phyloP scores from a whole-genome alignment of 2,113 vertebrate genomes.

The Pygoscelis antarcticus region DNA sequence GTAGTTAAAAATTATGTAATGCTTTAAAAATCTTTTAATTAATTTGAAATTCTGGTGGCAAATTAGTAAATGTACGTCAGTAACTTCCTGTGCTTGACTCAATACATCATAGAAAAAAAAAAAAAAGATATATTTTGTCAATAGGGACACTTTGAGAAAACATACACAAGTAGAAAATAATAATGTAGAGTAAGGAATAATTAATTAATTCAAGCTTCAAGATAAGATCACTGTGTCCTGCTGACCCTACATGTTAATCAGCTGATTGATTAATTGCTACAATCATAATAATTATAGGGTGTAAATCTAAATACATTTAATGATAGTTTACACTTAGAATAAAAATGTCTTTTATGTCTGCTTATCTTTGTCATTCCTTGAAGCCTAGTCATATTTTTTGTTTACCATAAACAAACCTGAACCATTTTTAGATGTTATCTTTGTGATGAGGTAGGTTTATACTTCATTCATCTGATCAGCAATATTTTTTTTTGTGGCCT shows the following conservation, averaged over 20 bases:
- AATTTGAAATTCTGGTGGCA: conserved; percentile 70
- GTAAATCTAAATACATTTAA: conserved; percentile 78
- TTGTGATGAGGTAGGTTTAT: conserved; percentile 51
- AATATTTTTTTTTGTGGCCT: conserved; percentile 11
- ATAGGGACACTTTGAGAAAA: conserved; percentile 59
- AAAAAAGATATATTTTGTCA: conserved; percentile 56
- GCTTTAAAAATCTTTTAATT: conserved; percentile 73
- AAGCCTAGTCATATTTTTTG: conserved; percentile 55
- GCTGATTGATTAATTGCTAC: conserved; percentile 84
- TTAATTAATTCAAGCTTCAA: conserved; percentile 81
- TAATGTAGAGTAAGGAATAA: conserved; percentile 74
- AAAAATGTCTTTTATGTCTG: conserved; percentile 74
- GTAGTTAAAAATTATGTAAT: conserved; percentile 68
- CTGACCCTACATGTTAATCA: conserved; percentile 79
- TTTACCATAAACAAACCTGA: conserved; percentile 56
- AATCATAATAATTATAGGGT: conserved; percentile 83
- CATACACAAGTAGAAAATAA: conserved; percentile 75
- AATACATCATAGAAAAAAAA: conserved; percentile 31
- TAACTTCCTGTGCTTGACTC: conserved; percentile 41
- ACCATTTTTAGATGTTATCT: conserved; percentile 32
- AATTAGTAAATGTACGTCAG: conserved; percentile 62
- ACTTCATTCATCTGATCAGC: conserved; percentile 26
- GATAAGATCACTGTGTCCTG: conserved; percentile 76
- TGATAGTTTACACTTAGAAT: conserved; percentile 75
- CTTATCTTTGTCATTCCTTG: conserved; percentile 74